Percentiles rank a stretch among this genome's conserved stretches.
Evolutionary conservation across 1,140 invertebrate genomes (phyloP).

Genomic region (Cydia pomonella): DNA sequence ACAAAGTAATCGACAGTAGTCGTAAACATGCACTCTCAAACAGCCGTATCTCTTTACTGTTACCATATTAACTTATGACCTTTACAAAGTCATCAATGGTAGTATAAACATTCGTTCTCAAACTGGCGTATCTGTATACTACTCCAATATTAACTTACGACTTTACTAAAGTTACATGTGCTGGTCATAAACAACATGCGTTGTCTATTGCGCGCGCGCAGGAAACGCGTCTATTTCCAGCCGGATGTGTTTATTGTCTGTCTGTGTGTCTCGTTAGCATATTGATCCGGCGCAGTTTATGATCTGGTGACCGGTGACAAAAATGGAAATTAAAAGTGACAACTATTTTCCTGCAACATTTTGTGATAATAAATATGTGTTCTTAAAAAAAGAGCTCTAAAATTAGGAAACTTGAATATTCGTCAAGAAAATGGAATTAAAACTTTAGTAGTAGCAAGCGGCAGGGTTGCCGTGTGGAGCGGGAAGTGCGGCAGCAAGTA

Average conservation of each 20-base stretch:
- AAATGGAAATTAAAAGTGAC: not conserved
- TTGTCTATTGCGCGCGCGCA: slow-evolving; percentile 44
- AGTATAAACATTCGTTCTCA: not conserved
- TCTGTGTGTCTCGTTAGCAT: slow-evolving; percentile 64
- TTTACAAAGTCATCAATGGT: not conserved
- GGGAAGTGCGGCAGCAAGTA: no score
- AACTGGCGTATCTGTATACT: not conserved
- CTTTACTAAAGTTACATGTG: not conserved
- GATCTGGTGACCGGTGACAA: not conserved
- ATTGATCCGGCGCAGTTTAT: slow-evolving; percentile 42
- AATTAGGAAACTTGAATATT: no score
- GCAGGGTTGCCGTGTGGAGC: no score
- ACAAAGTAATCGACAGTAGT: not conserved
- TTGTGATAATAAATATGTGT: slow-evolving; percentile 33
- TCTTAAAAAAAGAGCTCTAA: not conserved
- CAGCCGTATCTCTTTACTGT: no score
- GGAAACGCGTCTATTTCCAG: slow-evolving; percentile 74
- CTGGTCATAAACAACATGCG: slow-evolving; percentile 25
- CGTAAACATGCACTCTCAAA: not conserved
- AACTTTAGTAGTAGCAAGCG: no score
- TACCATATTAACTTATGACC: not conserved
- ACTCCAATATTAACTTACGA: not conserved
- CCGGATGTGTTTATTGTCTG: slow-evolving; percentile 65
- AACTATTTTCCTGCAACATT: slow-evolving; percentile 50
- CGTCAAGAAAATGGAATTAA: no score